A percentile compares a stretch with the other conserved stretches of the same genome.
These are phyloP conservation scores for Onthophagus taurus DNA, from an alignment of 1,140 invertebrate genomes.

Conservation along the genomic window DNA sequence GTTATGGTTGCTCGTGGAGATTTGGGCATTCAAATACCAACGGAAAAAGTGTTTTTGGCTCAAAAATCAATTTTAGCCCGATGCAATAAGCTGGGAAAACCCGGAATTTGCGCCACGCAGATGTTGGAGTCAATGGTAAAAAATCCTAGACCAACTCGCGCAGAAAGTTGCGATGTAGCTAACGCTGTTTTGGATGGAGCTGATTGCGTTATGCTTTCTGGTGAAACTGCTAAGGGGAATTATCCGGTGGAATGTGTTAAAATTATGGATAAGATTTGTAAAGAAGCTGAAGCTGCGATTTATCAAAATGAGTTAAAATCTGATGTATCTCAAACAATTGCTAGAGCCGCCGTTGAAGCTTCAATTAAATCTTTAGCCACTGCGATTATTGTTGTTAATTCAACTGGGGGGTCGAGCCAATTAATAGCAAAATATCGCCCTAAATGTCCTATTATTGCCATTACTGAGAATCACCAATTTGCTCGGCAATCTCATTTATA, in stretches of 20 bases:
- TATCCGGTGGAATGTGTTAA: constrained; percentile 85
- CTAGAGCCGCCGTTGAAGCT: constrained; percentile 94
- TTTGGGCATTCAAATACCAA: constrained; percentile 92
- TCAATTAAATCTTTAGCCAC: constrained; percentile 83
- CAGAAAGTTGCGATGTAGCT: constrained; percentile 91
- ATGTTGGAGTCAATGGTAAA: constrained; percentile 98
- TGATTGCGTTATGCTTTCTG: constrained; percentile 95
- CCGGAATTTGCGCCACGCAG: constrained; percentile 93
- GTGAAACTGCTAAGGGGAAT: constrained; percentile 93
- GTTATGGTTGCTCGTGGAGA: constrained; percentile 96
- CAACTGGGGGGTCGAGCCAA: constrained; percentile 85
- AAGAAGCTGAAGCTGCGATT: constrained; percentile 93
- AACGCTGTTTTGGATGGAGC: constrained; percentile 95
- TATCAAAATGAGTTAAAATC: too few species aligned
- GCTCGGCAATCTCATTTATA: constrained; percentile 91
- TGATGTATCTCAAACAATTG: constrained; percentile 85
- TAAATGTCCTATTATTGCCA: constrained; percentile 91
- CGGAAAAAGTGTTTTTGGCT: constrained; percentile 95
- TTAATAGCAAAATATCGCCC: constrained; percentile 91
- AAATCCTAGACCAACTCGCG: constrained; percentile 88
- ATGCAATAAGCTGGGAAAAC: constrained; percentile 85
- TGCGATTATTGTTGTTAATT: constrained; percentile 93
- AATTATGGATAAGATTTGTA: constrained; percentile 91
- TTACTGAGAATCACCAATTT: constrained; percentile 79
- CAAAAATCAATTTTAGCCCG: constrained; percentile 90